These are phyloP conservation scores for Catalaphyllia jardinei DNA, from an alignment of 64 coral and sea anemone genomes.

Conservation along the genomic window DNA sequence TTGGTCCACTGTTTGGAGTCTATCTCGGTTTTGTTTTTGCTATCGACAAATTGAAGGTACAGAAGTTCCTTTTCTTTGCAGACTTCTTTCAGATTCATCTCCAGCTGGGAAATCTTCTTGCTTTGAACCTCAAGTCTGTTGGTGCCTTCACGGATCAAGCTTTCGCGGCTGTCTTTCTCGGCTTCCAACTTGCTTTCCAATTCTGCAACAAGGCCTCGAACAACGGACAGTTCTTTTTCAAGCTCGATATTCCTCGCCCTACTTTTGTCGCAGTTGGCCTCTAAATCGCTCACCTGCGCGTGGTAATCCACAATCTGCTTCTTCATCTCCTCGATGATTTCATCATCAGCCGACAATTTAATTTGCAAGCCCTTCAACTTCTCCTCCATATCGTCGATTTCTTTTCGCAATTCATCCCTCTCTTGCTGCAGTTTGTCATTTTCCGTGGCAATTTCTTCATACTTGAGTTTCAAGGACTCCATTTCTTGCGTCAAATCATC, in stretches of 20 bases:
- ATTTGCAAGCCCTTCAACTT: conserved; percentile 66
- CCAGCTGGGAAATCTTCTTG: conserved; percentile 51
- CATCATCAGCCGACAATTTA: conserved; percentile 43
- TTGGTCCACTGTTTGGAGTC: conserved; percentile 51
- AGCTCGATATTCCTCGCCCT: conserved; percentile 47
- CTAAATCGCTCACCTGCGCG: not conserved
- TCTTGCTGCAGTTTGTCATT: conserved; percentile 61
- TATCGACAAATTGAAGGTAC: conserved; percentile 49
- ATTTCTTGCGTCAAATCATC: conserved; percentile 50
- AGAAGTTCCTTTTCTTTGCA: conserved; percentile 67
- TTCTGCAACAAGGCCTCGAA: conserved; percentile 25
- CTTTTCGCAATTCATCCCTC: conserved; percentile 18
- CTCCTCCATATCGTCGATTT: conserved; percentile 50
- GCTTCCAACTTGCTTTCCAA: conserved; percentile 53
- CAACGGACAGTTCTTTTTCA: conserved; percentile 54
- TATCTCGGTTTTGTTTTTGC: conserved; percentile 57
- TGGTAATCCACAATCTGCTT: conserved; percentile 30
- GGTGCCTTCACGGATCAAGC: conserved; percentile 34
- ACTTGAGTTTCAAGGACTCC: conserved; percentile 71
- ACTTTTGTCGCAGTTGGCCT: conserved; percentile 25
- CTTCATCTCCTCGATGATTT: conserved; percentile 41
- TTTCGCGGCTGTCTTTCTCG: conserved; percentile 72
- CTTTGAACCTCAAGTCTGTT: conserved; percentile 57
- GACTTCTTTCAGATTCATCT: conserved; percentile 64
- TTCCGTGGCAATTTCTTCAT: conserved; percentile 56